A percentile compares a stretch with the other conserved stretches of the same genome.
phyloP scores from a whole-genome alignment of 2,888 invertebrate genomes.

The Anarsia innoxiella region DNA sequence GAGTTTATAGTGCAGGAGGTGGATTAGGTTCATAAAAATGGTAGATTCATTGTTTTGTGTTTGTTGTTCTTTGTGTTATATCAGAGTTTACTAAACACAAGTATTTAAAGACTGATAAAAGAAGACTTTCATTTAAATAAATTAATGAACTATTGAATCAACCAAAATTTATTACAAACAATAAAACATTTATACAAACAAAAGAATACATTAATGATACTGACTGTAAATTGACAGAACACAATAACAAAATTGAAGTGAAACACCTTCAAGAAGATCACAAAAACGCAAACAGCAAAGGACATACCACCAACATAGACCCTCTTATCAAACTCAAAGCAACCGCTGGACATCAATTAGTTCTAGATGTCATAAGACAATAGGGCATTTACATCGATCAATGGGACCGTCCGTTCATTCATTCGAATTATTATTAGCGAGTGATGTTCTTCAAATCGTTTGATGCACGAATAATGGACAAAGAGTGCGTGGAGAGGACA shows the following conservation, averaged over 20 bases:
- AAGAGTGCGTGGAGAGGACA: constrained; percentile 25
- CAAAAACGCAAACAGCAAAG: constrained; percentile 15
- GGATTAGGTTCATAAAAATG: neutral
- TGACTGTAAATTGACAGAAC: too few relatives aligned
- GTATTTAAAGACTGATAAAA: too few relatives aligned
- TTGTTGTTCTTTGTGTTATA: too few relatives aligned
- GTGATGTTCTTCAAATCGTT: constrained; percentile 42
- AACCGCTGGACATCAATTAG: constrained; percentile 52
- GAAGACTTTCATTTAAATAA: too few relatives aligned
- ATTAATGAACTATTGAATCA: too few relatives aligned
- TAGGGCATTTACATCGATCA: constrained; percentile 49
- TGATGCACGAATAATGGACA: constrained; percentile 40
- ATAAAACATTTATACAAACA: too few relatives aligned
- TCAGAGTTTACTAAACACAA: too few relatives aligned
- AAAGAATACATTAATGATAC: too few relatives aligned
- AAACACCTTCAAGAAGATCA: too few relatives aligned
- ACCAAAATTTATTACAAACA: too few relatives aligned
- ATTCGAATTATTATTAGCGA: constrained; percentile 41
- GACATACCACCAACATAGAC: constrained; percentile 36
- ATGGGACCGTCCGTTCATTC: constrained; percentile 50
- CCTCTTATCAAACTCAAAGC: constrained; percentile 39
- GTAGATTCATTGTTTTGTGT: too few relatives aligned
- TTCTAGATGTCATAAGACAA: constrained; percentile 45
- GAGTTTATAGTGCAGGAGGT: neutral
- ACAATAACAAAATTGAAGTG: too few relatives aligned